Evolutionary conservation across 2,797 vertebrate species (phyloP).

Genomic region (Sebastes nivosus): DNA sequence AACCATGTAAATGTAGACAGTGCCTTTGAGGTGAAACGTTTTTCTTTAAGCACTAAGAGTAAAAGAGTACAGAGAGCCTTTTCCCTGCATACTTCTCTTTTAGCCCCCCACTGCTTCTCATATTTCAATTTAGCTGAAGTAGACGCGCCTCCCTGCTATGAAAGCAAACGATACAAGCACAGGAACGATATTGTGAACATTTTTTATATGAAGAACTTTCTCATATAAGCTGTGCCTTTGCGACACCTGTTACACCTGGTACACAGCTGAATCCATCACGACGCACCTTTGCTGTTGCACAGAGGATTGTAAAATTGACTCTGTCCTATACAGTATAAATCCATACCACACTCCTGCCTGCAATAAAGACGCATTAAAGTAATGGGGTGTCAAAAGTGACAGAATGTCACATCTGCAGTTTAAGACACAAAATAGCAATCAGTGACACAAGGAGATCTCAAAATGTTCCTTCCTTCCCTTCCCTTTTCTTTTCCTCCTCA

Average conservation of each 20-base stretch:
- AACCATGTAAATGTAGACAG: too few species aligned
- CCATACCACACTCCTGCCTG: background rate
- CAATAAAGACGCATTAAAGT: background rate
- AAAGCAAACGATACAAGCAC: background rate
- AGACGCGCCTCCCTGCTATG: background rate
- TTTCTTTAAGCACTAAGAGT: background rate
- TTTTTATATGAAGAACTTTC: background rate
- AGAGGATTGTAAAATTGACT: background rate
- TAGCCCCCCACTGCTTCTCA: background rate
- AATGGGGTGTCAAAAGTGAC: background rate
- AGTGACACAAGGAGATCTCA: background rate
- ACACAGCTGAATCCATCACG: background rate
- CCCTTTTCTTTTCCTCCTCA: background rate
- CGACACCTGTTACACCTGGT: constrained; percentile 9
- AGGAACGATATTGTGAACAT: background rate
- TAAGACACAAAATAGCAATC: background rate
- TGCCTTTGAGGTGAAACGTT: background rate
- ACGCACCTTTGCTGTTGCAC: background rate
- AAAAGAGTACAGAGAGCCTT: background rate
- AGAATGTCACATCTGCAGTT: background rate
- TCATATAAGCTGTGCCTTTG: background rate
- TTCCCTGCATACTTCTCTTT: background rate
- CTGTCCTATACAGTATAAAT: background rate
- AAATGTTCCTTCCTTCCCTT: background rate
- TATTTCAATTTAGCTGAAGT: background rate